Evolutionary conservation across 2,888 invertebrate species (phyloP), one percentile per base, ranked within the genome.

Genomic region (Celastrina argiolus): DNA sequence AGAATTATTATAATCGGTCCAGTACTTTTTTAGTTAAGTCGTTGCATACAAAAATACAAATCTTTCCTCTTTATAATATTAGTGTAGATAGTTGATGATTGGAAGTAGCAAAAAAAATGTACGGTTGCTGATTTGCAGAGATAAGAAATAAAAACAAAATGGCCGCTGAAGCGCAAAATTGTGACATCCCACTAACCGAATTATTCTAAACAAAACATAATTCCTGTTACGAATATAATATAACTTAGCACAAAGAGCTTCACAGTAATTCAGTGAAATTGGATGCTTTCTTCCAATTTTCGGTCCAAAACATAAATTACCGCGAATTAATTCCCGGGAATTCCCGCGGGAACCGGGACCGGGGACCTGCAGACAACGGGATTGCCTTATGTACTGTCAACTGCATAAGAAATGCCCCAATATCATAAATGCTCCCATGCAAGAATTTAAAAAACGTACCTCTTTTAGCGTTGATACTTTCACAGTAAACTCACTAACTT

Each of bases 251-350:
- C 59, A 59, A 59, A 36, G 59, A 59, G 59, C 59, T 34, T n/a
- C 10, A 18, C 51, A 8, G 34, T 59, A 59, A 59, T 59, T 59
- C 34, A 56, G 39, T 31, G 59, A 59, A 66, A 66, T 64, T 63
- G 39, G 45, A 59, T 26, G 66, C 56, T 42, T 41, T 58, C 59
- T 61, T 68, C 51, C 67, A 69, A 68, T 68, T 69, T 65, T 68
- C 67, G 64, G 64, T 63, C 64, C 67, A 71, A 51, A 68, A 69
- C 66, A 67, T 66, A 69, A 72, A 71, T 72, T 69, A 68, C 45
- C 41, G 64, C 22, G 51, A 58, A 45, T 61, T 61, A 61, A 61
- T 61, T 61, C 61, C 18, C 36, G 61, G 39, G 36, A 36, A 31
- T 31, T 31, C 58, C 10, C 39, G 39, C 28, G 31, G 58, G 58